phyloP scores from a whole-genome alignment of 2,888 invertebrate species.

The Meteorus colon region DNA sequence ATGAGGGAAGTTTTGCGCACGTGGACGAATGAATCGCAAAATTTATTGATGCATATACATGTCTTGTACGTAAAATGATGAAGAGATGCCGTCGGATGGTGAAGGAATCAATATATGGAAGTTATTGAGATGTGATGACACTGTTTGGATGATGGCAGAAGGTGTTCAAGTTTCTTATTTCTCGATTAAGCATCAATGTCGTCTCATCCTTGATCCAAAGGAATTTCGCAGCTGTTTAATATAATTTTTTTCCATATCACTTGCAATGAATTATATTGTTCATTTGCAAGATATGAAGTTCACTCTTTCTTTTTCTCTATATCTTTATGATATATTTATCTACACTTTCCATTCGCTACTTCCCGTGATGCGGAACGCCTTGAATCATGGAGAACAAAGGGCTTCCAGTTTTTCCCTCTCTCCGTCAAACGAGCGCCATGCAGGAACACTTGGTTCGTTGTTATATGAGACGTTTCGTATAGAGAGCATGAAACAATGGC shows the following conservation, averaged over 20 bases:
- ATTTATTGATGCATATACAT: conserved; percentile 5
- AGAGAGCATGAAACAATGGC: conserved; percentile 23
- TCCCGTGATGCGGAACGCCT: conserved; percentile 27
- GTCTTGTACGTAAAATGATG: not conserved
- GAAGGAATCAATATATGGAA: not conserved
- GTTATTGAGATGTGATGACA: not conserved
- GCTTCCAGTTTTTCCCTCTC: conserved; percentile 10
- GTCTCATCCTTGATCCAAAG: not conserved
- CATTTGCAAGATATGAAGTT: not conserved
- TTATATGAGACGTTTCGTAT: not conserved
- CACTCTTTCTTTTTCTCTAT: not conserved
- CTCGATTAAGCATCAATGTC: not conserved
- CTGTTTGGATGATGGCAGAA: not conserved
- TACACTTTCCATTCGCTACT: conserved; percentile 1
- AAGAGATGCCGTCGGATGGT: not conserved
- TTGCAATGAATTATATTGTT: not conserved
- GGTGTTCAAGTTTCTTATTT: not conserved
- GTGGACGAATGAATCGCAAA: conserved; percentile 33
- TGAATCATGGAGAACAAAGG: conserved; percentile 32
- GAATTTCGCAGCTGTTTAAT: conserved; percentile 16
- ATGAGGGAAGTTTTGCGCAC: conserved; percentile 49
- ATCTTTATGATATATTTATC: conserved; percentile 3
- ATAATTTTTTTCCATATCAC: not conserved
- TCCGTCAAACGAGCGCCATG: conserved; percentile 2
- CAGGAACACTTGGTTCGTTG: conserved; percentile 11